phyloP scores from a whole-genome alignment of 2,113 vertebrate species.

The Phaethornis superciliosus region DNA sequence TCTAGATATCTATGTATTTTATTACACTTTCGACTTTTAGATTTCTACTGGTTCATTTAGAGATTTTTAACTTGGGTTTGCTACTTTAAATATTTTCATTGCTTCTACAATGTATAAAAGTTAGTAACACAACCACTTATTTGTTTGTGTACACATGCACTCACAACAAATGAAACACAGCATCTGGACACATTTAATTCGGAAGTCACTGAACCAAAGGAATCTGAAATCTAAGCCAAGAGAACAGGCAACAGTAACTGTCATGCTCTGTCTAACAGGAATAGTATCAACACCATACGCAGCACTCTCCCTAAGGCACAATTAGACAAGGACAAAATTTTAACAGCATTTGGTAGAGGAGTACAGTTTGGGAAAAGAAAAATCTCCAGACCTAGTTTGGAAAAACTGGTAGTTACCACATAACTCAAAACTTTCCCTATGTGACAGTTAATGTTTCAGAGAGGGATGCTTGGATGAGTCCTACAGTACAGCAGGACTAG shows the following conservation, averaged over 20 bases:
- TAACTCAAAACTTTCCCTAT: background rate
- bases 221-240: slow-evolving; percentile 44
- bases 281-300: slow-evolving; percentile 18
- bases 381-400: background rate
- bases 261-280: background rate
- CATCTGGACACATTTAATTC: slow-evolving; percentile 50
- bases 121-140: background rate
- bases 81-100: background rate
- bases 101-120: background rate
- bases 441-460: background rate
- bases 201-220: slow-evolving; percentile 48
- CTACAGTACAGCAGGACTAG: background rate
- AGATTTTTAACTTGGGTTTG: background rate
- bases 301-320: background rate
- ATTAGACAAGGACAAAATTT: slow-evolving; percentile 17
- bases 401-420: background rate
- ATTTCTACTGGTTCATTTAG: background rate
- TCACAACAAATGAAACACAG: slow-evolving; percentile 11
- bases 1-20: background rate
- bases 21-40: background rate
- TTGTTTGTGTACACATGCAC: background rate
- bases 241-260: slow-evolving; percentile 8
- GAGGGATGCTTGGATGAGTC: background rate
- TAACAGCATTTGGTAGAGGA: background rate
- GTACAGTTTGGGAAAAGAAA: accelerated